Conservation (phyloP, 2,888 invertebrate genomes). For the Tortrix viridana region DNA sequence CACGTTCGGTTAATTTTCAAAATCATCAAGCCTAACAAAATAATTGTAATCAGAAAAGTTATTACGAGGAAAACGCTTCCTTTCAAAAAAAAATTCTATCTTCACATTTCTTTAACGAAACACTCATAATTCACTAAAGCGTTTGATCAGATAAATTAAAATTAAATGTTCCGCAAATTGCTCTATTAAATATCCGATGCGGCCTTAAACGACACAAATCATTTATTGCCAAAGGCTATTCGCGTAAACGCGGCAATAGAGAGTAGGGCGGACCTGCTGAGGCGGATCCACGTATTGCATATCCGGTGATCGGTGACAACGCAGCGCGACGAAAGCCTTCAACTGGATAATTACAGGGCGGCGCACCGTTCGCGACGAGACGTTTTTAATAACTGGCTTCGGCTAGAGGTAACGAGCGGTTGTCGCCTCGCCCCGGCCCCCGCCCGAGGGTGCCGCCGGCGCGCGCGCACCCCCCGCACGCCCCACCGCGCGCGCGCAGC, state of each 20-base stretch:
- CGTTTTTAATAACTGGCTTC: slow-evolving; percentile 86
- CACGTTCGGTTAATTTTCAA: slow-evolving; percentile 3
- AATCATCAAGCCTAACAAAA: neutral
- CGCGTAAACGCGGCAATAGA: slow-evolving; percentile 50
- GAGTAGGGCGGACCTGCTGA: slow-evolving; percentile 75
- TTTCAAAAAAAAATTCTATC: neutral
- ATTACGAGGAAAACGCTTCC: neutral
- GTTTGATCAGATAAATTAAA: slow-evolving; percentile 23
- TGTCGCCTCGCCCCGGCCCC: slow-evolving; percentile 79
- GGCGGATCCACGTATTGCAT: slow-evolving; percentile 83
- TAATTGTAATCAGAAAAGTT: neutral
- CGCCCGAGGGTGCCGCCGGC: slow-evolving; percentile 57
- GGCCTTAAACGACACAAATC: slow-evolving; percentile 30
- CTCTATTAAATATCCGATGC: slow-evolving; percentile 31
- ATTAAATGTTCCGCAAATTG: slow-evolving; percentile 31
- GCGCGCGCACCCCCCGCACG: slow-evolving; percentile 59
- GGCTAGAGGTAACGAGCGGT: slow-evolving; percentile 83
- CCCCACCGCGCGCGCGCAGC: slow-evolving; percentile 59
- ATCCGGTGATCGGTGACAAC: slow-evolving; percentile 79
- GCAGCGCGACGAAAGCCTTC: slow-evolving; percentile 71
- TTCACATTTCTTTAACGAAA: slow-evolving; percentile 5
- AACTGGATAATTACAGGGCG: slow-evolving; percentile 84
- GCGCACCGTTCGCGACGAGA: slow-evolving; percentile 84
- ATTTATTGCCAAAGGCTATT: slow-evolving; percentile 28
- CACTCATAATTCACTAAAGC: slow-evolving; percentile 29